Evolutionary conservation across 2,888 invertebrate species (phyloP), one percentile per base, ranked within the genome.

Genomic region (Trichopria drosophilae): DNA sequence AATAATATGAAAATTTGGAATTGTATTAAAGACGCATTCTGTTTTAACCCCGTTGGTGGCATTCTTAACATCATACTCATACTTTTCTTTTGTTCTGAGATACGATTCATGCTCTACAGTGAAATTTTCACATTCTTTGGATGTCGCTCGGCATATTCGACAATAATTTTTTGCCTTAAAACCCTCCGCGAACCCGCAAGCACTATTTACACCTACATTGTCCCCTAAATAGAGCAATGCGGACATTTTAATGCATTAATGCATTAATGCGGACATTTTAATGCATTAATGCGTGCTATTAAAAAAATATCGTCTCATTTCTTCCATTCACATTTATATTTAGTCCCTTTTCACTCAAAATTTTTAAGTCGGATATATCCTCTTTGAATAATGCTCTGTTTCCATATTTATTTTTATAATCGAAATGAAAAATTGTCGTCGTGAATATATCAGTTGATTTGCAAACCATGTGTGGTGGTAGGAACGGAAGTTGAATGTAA

Each of bases 401-500:
- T 12, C 23, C 23, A 23, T 13, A 37, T 13, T 9, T 9, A 6
- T 10, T 10, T 13, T 4, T 3, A 22, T 37, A n/a, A 24, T 37
- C 24, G 6, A 26, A 37, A 37, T 37, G 4, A 22, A 37, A 37
- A 13, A 37, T 23, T 3, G 37, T 37, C 9, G 12, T 10, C 5
- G 24, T 6, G 10, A 29, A 29, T 13, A 41, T 41, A 20, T 29
- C 22, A 18, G 6, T 41, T n/a, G 31, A n/a, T 29, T 41, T 9
- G 3, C 20, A 41, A 3, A 22, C 6, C 13, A 41, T 10, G 6
- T 20, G 22, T 6, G 16, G 29, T 12, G 41, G 41, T 6, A 41
- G 31, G 6, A 10, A 6, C 20, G 41, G 40, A 18, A 3, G 13
- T n/a, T 19, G 9, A 10, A 13, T 15, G 13, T 37, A 37, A 10